A percentile compares a stretch with the other conserved stretches of the same genome.
phyloP scores from a whole-genome alignment of 2,888 invertebrate species.

The Salticus scenicus region DNA sequence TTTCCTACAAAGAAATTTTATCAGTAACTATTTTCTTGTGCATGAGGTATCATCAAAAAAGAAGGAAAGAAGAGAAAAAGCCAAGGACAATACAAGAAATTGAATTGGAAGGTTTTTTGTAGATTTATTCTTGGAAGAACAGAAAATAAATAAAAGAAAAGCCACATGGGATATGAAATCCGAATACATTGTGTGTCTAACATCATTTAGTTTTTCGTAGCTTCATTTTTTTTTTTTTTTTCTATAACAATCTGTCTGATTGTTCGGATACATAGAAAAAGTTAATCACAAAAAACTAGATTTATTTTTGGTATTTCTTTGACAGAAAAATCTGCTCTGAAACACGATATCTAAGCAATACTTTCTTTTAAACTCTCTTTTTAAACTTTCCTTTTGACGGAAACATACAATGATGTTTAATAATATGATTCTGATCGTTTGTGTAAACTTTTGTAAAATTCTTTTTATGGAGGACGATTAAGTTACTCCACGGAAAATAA shows the following conservation, averaged over 20 bases:
- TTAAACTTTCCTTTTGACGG: too few relatives aligned
- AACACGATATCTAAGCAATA: not conserved
- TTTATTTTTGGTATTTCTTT: not conserved
- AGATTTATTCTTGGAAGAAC: not conserved
- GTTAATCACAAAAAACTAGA: not conserved
- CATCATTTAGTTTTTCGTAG: not conserved
- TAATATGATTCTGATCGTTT: too few relatives aligned
- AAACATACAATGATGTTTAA: too few relatives aligned
- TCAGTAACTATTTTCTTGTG: not conserved
- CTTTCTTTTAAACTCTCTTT: not conserved
- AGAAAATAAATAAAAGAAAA: slow-evolving; percentile 1
- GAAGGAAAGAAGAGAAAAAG: too few relatives aligned
- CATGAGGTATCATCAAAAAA: not conserved
- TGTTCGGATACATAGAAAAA: not conserved
- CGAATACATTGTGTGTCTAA: not conserved
- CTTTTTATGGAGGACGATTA: too few relatives aligned
- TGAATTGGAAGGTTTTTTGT: not conserved
- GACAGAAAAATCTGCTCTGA: not conserved
- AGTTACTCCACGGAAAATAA: too few relatives aligned
- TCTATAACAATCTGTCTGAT: not conserved
- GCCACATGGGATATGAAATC: not conserved
- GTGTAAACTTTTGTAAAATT: too few relatives aligned
- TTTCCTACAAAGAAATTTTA: too few relatives aligned
- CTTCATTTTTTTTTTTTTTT: not conserved
- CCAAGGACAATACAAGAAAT: not conserved